Conservation (phyloP, 2,888 invertebrate genomes). For the Phorcus lineatus region DNA sequence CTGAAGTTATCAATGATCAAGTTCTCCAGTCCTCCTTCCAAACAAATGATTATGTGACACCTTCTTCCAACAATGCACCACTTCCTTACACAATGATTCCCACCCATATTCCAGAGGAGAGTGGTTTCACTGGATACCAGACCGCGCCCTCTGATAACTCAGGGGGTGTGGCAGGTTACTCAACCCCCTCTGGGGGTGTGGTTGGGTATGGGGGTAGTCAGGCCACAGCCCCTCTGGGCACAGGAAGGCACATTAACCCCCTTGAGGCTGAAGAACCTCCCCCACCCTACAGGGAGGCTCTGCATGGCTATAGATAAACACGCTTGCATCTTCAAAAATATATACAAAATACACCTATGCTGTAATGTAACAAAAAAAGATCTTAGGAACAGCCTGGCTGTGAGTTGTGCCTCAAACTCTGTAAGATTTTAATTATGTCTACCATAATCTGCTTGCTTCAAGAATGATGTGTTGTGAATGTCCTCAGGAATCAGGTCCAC, state of each 20-base stretch:
- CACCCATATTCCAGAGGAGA: background rate
- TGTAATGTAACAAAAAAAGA: too few relatives aligned
- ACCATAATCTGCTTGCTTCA: too few relatives aligned
- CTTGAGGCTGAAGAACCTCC: constrained; percentile 22
- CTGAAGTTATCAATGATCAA: background rate
- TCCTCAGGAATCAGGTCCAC: too few relatives aligned
- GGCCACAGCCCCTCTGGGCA: background rate
- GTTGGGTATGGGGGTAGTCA: background rate
- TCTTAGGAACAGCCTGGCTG: too few relatives aligned
- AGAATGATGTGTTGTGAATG: too few relatives aligned
- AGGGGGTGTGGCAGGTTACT: background rate
- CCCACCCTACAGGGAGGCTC: constrained; percentile 21
- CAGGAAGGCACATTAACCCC: constrained; percentile 3
- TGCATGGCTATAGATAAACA: background rate
- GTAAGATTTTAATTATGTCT: too few relatives aligned
- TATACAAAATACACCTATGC: too few relatives aligned
- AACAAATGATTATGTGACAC: background rate
- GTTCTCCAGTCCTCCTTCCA: background rate
- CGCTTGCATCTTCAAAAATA: too few relatives aligned
- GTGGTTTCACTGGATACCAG: background rate
- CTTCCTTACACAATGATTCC: constrained; percentile 17
- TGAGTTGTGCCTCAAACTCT: too few relatives aligned
- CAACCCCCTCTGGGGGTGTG: background rate
- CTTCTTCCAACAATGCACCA: background rate
- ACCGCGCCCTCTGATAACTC: background rate